Base-by-base conservation (phyloP, 2,888 invertebrate genomes). In the Polydrusus tereticollis region DNA sequence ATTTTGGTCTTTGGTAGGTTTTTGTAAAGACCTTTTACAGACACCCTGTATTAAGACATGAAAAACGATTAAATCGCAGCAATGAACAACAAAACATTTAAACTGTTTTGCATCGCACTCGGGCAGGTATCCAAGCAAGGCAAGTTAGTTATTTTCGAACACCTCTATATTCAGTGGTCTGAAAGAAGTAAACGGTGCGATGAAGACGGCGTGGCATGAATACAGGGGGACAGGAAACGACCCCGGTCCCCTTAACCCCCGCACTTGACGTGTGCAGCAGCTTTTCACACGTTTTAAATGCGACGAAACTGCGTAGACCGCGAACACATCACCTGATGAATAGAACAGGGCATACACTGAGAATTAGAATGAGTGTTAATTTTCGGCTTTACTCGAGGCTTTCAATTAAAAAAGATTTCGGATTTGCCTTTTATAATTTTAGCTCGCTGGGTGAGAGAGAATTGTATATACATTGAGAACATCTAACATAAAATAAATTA, bases 271-370 rank as follows among this genome's bases (percentile, higher is more conserved):
- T 83, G 81, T 82, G 83, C 82, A 82, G 73, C 67, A 70, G 80
- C 78, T 80, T 82, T 83, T 83, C 83, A 82, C 83, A 83, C 83
- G 82, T 83, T 80, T 79, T 78, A 68, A 64, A 68, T 73, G 58
- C 70, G 62, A 69, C 41, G 38, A 59, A 23, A 59, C 59, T 41
- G n/a, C 43, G 62, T 63, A 63, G 20, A 55, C 43, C 72, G 45
- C 67, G 67, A 62, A 70, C 60, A 70, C 60, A 65, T 70, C 70
- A 71, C 60, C 71, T 66, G 71, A 71, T 71, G 66, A 71, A 71
- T 52, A n/a, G 64, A 58, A n/a, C n/a, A n/a, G n/a, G n/a, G n/a
- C n/a, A n/a, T n/a, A 63, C 63, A 57, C 55, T 63, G 62, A 33
- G 63, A 69, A 63, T 63, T 63, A 57, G 57, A 58, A 55, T 63